Base-by-base conservation (phyloP, 1,140 invertebrate genomes). In the Drosophila persimilis region DNA sequence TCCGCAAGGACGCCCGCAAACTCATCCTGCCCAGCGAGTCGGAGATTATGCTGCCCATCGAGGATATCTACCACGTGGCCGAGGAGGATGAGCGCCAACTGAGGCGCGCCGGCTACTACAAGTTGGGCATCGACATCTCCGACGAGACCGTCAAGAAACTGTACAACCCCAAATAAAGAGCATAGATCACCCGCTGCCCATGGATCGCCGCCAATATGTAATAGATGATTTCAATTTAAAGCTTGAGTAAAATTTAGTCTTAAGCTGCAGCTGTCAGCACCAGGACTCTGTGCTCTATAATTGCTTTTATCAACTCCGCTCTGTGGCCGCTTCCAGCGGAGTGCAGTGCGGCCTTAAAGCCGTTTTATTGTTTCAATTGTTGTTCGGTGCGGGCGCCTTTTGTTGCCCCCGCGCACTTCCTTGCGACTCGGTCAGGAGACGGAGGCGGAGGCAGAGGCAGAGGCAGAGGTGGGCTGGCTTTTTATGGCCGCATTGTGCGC, bases 341-440 rank as follows among this genome's bases (percentile, higher is more conserved):
- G 20, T 35, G 48, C 35, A 41, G 44, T 61, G 43, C 45, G 6
- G 43, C 50, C 73, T 81, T 85, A 80, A 85, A 85, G 77, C 77
- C 83, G 52, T 80, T 85, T 85, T 85, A 81, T 85, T 85, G 81
- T 85, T 74, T 80, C 81, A 86, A 85, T 86, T 85, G 81, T 85
- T 86, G 57, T 58, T 31, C 55, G 66, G 48, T 76, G 65, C 54
- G 50, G 58, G 60, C 56, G 66, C 65, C 73, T 79, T 79, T 79
- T 79, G 76, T 79, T 73, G 59, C 57, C 46, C 43, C 45, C 11
- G 59, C 57, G 69, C 73, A 62, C 75, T 78, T 69, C 56, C 31
- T 9, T 31, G 31, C 31, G 71, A 71, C 67, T 71, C 63, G 55
- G 22, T 53, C 54, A 50, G 39, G 20, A 6, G 15, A 13, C n/a